phyloP scores from a whole-genome alignment of 2,888 invertebrate genomes.

The Drosophila pseudotalamancana region DNA sequence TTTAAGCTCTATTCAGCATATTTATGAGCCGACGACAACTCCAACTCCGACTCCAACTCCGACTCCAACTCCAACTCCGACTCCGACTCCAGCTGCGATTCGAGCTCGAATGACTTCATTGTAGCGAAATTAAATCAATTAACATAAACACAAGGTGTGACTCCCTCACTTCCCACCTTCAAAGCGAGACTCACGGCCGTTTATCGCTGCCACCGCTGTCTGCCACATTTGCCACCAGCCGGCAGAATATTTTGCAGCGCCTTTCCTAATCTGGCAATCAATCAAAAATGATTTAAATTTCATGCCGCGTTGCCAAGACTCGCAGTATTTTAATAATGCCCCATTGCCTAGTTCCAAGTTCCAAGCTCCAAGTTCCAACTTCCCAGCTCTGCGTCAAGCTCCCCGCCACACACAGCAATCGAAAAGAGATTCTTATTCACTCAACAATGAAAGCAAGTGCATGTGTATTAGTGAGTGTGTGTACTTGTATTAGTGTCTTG shows the following conservation, averaged over 20 bases:
- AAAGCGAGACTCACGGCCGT: constrained; percentile 2
- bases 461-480: not conserved
- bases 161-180: constrained; percentile 1
- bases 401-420: not conserved
- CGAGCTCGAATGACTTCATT: constrained; percentile 68
- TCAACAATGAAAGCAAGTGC: not conserved
- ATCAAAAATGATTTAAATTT: constrained; percentile 82
- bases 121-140: constrained; percentile 77
- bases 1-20: constrained; percentile 38
- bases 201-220: constrained; percentile 45
- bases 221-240: constrained; percentile 6
- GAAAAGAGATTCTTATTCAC: not conserved
- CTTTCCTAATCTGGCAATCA: constrained; percentile 77
- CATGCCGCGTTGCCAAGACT: constrained; percentile 57
- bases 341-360: constrained; percentile 1
- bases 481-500: not conserved
- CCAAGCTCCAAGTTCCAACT: not conserved
- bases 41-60: not conserved
- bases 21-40: constrained; percentile 64
- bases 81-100: not conserved
- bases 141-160: constrained; percentile 65
- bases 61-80: not conserved
- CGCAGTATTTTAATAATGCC: constrained; percentile 16
- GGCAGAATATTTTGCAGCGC: constrained; percentile 2
- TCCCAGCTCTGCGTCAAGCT: not conserved